A percentile compares a stretch with the other conserved stretches of the same genome.
phyloP scores from a whole-genome alignment of 2,797 vertebrate species.

The Oreortyx pictus region DNA sequence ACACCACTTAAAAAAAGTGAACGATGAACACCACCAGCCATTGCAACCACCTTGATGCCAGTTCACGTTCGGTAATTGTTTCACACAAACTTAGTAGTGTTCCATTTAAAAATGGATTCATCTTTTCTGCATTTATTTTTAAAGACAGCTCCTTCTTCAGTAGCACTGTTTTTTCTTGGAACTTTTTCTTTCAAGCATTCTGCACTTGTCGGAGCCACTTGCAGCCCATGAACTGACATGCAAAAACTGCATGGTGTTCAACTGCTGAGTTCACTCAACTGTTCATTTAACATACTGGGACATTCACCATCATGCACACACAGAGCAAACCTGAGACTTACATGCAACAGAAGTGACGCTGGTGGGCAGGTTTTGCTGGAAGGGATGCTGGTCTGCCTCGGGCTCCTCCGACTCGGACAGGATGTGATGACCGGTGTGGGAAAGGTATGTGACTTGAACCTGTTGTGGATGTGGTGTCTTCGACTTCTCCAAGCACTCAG shows the following conservation, averaged over 20 bases:
- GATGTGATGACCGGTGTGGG: slow-evolving; percentile 79
- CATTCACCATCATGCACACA: fast-evolving
- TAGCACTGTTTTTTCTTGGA: background rate
- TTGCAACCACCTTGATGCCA: background rate
- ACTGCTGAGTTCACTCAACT: fast-evolving
- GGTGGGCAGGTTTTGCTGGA: slow-evolving; percentile 83
- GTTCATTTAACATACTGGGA: fast-evolving
- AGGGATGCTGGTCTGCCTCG: slow-evolving; percentile 87
- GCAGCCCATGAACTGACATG: background rate
- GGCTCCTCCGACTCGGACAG: slow-evolving; percentile 86
- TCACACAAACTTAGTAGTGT: background rate
- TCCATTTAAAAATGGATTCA: background rate
- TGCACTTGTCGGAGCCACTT: fast-evolving
- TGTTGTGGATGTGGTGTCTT: slow-evolving; percentile 72
- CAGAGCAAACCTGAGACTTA: slow-evolving; percentile 60
- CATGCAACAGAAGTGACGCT: slow-evolving; percentile 92
- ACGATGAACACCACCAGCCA: background rate
- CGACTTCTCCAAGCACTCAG: slow-evolving; percentile 76
- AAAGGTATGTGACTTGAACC: slow-evolving; percentile 79
- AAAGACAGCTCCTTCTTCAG: no score
- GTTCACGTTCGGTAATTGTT: background rate
- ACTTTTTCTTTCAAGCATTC: background rate
- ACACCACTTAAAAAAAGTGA: background rate
- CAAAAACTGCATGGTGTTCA: background rate
- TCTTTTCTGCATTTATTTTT: background rate